A percentile compares a stretch with the other conserved stretches of the same genome.
These are phyloP conservation scores for Chrysolina oricalcia DNA, from an alignment of 2,888 invertebrate genomes.

Conservation along the genomic window DNA sequence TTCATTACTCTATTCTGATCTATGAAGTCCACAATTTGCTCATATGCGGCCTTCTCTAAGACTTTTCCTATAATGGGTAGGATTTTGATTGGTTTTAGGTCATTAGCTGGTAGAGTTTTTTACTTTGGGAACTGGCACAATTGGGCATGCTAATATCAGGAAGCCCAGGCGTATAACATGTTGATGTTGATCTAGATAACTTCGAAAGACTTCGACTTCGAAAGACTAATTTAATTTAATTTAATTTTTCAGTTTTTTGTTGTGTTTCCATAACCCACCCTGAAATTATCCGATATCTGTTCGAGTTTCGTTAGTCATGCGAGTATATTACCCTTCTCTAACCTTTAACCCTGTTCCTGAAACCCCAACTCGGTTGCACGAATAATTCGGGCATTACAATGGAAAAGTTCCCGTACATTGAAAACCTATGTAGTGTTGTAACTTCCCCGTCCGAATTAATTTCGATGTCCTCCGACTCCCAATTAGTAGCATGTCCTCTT, in stretches of 20 bases:
- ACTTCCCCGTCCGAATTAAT: background rate
- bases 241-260: background rate
- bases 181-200: no score
- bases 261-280: background rate
- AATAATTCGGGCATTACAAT: background rate
- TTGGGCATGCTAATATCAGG: no score
- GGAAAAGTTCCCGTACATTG: constrained; percentile 3
- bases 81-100: no score
- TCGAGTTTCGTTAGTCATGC: background rate
- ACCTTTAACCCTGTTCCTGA: background rate
- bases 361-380: background rate
- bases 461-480: background rate
- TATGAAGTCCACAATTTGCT: no score
- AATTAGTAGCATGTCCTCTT: constrained; percentile 6
- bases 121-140: no score
- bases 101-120: no score
- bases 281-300: background rate
- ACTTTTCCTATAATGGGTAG: no score
- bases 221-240: no score
- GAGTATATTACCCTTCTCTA: background rate
- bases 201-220: no score
- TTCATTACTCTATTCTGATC: no score
- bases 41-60: no score
- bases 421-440: constrained; percentile 4
- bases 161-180: no score